Conservation (phyloP, 2,888 invertebrate species). For the Brenthis ino region DNA sequence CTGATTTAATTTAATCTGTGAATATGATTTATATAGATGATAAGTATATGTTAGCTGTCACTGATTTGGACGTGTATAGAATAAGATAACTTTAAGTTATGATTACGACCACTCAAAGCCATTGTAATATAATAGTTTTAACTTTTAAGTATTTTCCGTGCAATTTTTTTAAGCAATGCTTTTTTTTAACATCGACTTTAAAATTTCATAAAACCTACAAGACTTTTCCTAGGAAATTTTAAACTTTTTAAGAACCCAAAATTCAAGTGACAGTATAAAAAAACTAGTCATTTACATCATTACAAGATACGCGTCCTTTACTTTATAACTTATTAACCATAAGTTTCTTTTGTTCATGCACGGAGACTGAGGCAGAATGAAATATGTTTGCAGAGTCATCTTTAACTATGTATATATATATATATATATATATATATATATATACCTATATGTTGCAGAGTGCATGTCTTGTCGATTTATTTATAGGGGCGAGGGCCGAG, state of each 20-base stretch:
- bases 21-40: slow-evolving; percentile 16
- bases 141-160: neutral
- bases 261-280: too few species aligned
- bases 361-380: slow-evolving; percentile 39
- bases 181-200: too few species aligned
- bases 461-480: slow-evolving; percentile 67
- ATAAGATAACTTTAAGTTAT: slow-evolving; percentile 25
- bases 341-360: too few species aligned
- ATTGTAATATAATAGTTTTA: slow-evolving; percentile 30
- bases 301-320: too few species aligned
- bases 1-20: neutral
- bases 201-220: too few species aligned
- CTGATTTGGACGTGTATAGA: slow-evolving; percentile 18
- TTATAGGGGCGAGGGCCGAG: slow-evolving; percentile 61
- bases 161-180: too few species aligned
- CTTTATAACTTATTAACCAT: too few species aligned
- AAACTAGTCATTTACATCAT: too few species aligned
- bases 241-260: too few species aligned
- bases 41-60: slow-evolving; percentile 19
- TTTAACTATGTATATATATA: slow-evolving; percentile 49
- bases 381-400: slow-evolving; percentile 56
- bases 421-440: slow-evolving; percentile 39
- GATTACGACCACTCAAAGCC: slow-evolving; percentile 18
- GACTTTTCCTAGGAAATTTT: too few species aligned
- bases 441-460: slow-evolving; percentile 49